These are phyloP conservation scores for Bostrychus sinensis DNA, from an alignment of 2,113 vertebrate species.

Conservation along the genomic window DNA sequence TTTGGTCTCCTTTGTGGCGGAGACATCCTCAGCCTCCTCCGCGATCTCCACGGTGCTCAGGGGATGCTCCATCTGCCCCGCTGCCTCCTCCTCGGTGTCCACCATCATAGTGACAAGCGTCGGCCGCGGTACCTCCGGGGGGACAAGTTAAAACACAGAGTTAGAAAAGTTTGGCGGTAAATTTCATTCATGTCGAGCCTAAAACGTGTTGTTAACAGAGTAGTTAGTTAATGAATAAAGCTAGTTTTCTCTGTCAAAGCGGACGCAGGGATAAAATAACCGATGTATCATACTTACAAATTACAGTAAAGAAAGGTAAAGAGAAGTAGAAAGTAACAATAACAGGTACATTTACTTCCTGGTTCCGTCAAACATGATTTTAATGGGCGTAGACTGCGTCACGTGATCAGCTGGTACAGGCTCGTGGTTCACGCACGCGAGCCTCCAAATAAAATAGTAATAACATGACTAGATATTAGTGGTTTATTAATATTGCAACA, in stretches of 20 bases:
- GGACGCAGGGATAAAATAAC: not conserved
- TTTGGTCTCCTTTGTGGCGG: not conserved
- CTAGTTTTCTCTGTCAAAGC: not conserved
- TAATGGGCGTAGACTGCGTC: slow-evolving; percentile 17
- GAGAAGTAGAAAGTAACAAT: not conserved
- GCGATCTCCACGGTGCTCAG: not conserved
- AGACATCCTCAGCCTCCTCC: slow-evolving; percentile 11
- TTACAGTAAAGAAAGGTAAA: not conserved
- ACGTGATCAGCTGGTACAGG: not conserved
- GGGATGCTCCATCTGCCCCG: slow-evolving; percentile 21
- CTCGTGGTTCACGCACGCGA: not conserved
- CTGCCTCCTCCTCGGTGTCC: slow-evolving; percentile 30
- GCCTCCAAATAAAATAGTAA: too few species aligned
- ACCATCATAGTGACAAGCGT: slow-evolving; percentile 34
- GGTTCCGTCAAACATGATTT: slow-evolving; percentile 40
- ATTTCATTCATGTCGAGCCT: not conserved
- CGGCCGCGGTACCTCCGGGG: not conserved
- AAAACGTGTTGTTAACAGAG: not conserved
- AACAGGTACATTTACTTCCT: slow-evolving; percentile 63
- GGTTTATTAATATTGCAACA: too few species aligned
- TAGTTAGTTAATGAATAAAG: not conserved
- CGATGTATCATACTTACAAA: not conserved
- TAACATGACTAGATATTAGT: too few species aligned
- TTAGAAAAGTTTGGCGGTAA: not conserved
- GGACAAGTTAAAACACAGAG: not conserved